Percentiles rank a stretch among this genome's conserved stretches.
Conservation (phyloP, 2,888 invertebrate genomes). For the Nemotelus pantherinus region DNA sequence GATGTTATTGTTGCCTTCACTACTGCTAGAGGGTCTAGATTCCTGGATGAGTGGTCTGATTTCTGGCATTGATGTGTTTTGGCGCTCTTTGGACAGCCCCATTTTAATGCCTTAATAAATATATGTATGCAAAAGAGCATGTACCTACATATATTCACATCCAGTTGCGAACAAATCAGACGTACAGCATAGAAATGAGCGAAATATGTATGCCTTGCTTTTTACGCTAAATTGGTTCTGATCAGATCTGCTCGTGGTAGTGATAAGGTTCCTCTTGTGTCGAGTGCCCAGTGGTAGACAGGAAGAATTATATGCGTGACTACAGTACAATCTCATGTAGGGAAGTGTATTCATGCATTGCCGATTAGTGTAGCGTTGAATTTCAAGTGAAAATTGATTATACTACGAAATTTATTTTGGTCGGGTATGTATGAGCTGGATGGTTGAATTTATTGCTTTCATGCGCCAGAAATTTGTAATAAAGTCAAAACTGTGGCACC, state of each 20-base stretch:
- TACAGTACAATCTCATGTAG: no score
- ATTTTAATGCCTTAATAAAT: slow-evolving; percentile 32
- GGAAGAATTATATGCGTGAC: no score
- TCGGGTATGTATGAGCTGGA: no score
- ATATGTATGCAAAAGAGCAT: neutral
- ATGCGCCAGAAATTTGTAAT: no score
- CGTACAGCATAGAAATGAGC: neutral
- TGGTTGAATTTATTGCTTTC: no score
- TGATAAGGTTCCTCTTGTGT: slow-evolving; percentile 6
- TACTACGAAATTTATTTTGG: no score
- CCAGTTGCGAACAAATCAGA: neutral
- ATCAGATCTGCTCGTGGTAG: slow-evolving; percentile 18
- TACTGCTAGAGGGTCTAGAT: neutral
- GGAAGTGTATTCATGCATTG: no score
- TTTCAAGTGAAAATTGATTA: no score
- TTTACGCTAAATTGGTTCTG: slow-evolving; percentile 43
- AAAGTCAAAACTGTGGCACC: no score
- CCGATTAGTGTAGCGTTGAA: no score
- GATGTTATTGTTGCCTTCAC: neutral
- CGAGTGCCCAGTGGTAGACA: no score
- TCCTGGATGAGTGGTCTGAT: no score
- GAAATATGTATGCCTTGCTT: slow-evolving; percentile 8
- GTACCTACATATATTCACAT: neutral
- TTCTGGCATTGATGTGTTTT: slow-evolving; percentile 30
- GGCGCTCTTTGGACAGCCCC: slow-evolving; percentile 4